phyloP scores from a whole-genome alignment of 2,888 invertebrate genomes.

The Pristionchus arcanus region DNA sequence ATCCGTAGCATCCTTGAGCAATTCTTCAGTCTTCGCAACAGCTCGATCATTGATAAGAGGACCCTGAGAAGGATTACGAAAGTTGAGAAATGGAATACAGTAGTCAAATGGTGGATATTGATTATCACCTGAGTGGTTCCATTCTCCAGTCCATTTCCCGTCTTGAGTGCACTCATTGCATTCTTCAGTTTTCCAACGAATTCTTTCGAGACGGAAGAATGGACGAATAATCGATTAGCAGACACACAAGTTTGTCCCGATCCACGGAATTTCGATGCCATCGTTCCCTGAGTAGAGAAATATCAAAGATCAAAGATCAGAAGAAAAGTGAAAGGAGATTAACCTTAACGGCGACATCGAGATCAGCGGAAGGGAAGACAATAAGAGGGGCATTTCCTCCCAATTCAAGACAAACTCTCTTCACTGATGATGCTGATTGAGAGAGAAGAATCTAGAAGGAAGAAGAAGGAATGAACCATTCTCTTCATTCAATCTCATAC shows the following conservation, averaged over 20 bases:
- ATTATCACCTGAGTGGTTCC: slow-evolving; percentile 83
- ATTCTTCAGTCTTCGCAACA: slow-evolving; percentile 42
- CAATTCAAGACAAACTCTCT: slow-evolving; percentile 92
- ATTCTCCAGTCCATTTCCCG: slow-evolving; percentile 88
- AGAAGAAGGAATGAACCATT: neutral
- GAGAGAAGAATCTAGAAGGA: slow-evolving; percentile 83
- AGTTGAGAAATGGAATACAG: neutral
- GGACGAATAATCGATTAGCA: slow-evolving; percentile 92
- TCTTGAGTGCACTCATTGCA: slow-evolving; percentile 84
- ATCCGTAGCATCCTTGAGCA: slow-evolving; percentile 85
- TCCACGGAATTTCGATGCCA: slow-evolving; percentile 94
- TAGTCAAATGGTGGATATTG: too few species aligned
- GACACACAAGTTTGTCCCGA: slow-evolving; percentile 96
- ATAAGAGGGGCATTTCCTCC: slow-evolving; percentile 99
- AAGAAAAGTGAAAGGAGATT: neutral
- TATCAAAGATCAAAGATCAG: neutral
- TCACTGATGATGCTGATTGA: slow-evolving; percentile 91
- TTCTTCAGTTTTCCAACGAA: slow-evolving; percentile 87
- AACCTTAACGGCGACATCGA: slow-evolving; percentile 87
- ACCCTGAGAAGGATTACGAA: slow-evolving; percentile 83
- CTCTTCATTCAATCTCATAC: slow-evolving; percentile 80
- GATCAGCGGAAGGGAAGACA: slow-evolving; percentile 92
- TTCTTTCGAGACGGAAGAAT: slow-evolving; percentile 87
- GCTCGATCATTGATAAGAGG: slow-evolving; percentile 89
- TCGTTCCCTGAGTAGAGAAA: slow-evolving; percentile 84